Evolutionary conservation across 2,888 invertebrate genomes (phyloP), one percentile per base, ranked within the genome.

Genomic region (Zelleria hepariella): DNA sequence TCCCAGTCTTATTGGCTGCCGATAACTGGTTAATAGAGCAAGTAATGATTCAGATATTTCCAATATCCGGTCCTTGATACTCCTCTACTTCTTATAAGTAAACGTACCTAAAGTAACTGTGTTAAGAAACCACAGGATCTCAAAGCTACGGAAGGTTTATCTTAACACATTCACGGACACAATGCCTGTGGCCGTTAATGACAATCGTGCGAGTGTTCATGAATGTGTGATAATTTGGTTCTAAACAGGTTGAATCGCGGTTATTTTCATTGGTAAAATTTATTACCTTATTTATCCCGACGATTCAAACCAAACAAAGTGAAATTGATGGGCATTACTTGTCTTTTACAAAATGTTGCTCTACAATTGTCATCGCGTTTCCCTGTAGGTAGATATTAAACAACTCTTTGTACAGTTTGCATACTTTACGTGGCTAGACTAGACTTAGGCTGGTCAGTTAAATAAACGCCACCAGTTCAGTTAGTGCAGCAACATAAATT

Each of bases 401-500:
- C 15, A 42, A 15, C 10, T 42, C 32, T 42, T 10, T 10, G 32
- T 5, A 15, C 32, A 42, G 10, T 15, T 42, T 42, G 32, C 51
- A 4, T 23, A 23, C 21, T 49, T 51, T 7, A 49, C 20, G 8
- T 21, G 8, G 51, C 21, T 23, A 21, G 51, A 51, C 23, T 51
- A 21, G 51, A 51, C 23, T 51, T 20, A 21, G 51, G 51, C 51
- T 51, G 51, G 32, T 42, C 32, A 42, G n/a, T 21, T 6, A 20
- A 21, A 23, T 51, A 51, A 51, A 51, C 21, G 51, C 66, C 65
- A 69, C 66, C 70, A 51, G 49, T 23, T 51, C 70, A 51, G 49
- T 23, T 51, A 51, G 21, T 20, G 49, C 7, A 49, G 65, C 62
- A 66, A 71, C 78, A 82, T 85, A 84, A 85, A 83, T 82, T 78